These are phyloP conservation scores for Epinotia nisella DNA, from an alignment of 2,888 invertebrate species.

Conservation along the genomic window DNA sequence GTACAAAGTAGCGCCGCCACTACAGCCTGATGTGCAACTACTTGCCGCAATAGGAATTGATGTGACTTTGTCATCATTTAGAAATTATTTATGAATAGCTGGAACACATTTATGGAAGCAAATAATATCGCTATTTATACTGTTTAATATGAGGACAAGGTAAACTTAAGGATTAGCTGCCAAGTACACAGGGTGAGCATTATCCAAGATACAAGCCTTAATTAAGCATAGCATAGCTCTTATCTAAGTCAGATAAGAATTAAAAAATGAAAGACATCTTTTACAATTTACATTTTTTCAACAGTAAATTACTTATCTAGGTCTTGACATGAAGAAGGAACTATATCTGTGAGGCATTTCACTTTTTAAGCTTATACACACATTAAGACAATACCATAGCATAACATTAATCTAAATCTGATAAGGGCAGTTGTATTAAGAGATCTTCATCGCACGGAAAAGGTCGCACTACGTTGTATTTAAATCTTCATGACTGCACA, in stretches of 20 bases:
- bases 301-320: not conserved
- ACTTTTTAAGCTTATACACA: not conserved
- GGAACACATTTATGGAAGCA: constrained; percentile 11
- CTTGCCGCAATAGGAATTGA: constrained; percentile 23
- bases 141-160: not conserved
- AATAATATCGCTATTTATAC: not conserved
- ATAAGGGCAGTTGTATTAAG: not conserved
- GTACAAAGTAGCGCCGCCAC: constrained; percentile 17
- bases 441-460: not conserved
- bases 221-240: not conserved
- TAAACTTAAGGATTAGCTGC: not conserved
- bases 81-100: constrained; percentile 5
- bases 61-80: constrained; percentile 13
- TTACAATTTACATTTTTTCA: not conserved
- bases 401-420: not conserved
- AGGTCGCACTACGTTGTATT: not conserved
- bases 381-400: not conserved
- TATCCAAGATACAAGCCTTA: not conserved
- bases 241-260: not conserved
- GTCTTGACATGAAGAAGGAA: not conserved
- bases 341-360: not conserved
- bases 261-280: not conserved
- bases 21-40: constrained; percentile 12
- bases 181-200: not conserved
- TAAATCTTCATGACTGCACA: constrained; percentile 1